Conservation (phyloP, 2,797 vertebrate genomes). For the Balearica regulorum region DNA sequence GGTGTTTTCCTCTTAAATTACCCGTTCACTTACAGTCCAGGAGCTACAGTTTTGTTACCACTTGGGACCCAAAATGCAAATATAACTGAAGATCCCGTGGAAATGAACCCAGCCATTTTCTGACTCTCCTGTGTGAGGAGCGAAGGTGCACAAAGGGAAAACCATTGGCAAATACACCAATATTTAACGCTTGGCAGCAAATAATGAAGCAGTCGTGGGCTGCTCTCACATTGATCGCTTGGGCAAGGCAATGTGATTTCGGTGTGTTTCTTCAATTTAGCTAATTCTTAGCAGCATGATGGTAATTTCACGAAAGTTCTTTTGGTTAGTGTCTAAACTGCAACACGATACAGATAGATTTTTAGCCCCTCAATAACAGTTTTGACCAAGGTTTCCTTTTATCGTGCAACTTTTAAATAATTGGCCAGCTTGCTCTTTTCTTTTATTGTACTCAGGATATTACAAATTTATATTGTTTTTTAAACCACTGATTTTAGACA, state of each 20-base stretch:
- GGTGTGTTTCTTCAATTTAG: background rate
- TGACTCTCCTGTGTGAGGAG: background rate
- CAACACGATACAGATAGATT: background rate
- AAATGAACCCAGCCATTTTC: background rate
- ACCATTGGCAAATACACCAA: background rate
- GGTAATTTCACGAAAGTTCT: background rate
- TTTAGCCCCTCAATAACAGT: background rate
- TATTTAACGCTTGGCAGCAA: background rate
- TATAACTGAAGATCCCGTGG: background rate
- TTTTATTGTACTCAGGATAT: conserved; percentile 14
- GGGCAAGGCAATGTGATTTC: background rate
- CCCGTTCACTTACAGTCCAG: background rate
- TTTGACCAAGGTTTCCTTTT: conserved; percentile 37
- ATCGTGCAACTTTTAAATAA: background rate
- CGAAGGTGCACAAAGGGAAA: background rate
- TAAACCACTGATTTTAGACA: conserved; percentile 48
- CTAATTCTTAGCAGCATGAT: background rate
- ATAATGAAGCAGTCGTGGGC: background rate
- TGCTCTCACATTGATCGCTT: background rate
- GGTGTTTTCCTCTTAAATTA: background rate
- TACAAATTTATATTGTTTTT: conserved; percentile 11
- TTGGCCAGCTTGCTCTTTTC: background rate
- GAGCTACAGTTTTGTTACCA: background rate
- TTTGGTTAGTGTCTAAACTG: background rate
- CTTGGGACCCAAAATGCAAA: background rate